phyloP scores from a whole-genome alignment of 2,113 vertebrate species.

The Nanorana parkeri region DNA sequence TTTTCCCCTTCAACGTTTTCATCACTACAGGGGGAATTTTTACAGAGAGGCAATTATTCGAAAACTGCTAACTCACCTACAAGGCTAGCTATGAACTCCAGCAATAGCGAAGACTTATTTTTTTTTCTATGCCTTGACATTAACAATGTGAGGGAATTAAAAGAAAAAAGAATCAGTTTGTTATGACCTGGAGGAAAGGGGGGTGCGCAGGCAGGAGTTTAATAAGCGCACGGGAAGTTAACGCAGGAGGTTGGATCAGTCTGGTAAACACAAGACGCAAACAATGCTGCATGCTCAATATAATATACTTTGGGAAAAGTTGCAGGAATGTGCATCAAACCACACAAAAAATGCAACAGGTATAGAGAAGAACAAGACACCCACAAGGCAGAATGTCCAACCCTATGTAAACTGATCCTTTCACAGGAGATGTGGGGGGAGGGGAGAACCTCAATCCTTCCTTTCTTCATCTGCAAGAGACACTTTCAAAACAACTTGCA shows the following conservation, averaged over 20 bases:
- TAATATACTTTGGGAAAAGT: no score
- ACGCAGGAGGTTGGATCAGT: neutral
- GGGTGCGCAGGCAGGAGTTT: neutral
- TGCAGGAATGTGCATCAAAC: no score
- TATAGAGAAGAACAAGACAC: neutral
- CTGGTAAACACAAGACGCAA: neutral
- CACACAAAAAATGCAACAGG: conserved; percentile 20
- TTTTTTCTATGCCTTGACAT: neutral
- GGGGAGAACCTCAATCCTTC: neutral
- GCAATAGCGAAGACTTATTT: conserved; percentile 5
- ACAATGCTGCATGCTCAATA: no score
- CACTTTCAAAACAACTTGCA: no score
- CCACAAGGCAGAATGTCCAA: neutral
- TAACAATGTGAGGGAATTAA: neutral
- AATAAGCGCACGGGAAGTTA: neutral
- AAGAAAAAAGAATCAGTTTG: neutral
- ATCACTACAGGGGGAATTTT: conserved; percentile 49
- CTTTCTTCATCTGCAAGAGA: neutral
- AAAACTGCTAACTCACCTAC: conserved; percentile 29
- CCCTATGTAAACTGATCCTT: conserved; percentile 17
- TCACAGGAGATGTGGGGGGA: conserved; percentile 1
- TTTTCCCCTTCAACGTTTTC: neutral
- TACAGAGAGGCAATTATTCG: conserved; percentile 44
- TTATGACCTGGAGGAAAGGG: neutral
- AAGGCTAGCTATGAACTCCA: conserved; percentile 27